Evolutionary conservation across 2,888 invertebrate genomes (phyloP).

Genomic region (Leucoma salicis): DNA sequence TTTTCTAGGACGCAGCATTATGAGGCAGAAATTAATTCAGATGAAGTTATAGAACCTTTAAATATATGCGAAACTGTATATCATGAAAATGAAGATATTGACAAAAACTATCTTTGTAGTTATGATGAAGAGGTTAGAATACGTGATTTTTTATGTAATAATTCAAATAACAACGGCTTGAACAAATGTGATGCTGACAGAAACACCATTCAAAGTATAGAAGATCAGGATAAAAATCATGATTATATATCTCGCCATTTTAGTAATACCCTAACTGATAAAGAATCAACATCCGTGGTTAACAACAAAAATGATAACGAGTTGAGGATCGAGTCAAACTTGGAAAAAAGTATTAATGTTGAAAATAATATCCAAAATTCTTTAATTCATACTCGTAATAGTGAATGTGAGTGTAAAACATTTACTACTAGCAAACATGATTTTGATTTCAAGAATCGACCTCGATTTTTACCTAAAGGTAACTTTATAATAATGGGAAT

Average conservation of each 20-base stretch:
- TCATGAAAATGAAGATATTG: conserved; percentile 10
- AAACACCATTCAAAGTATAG: not conserved
- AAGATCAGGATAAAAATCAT: not conserved
- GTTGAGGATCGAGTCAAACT: no score
- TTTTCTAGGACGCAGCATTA: conserved; percentile 31
- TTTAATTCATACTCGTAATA: not conserved
- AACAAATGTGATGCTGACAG: not conserved
- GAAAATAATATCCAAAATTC: not conserved
- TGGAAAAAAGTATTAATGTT: no score
- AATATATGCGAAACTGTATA: conserved; percentile 46
- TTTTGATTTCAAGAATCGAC: conserved; percentile 66
- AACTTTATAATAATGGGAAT: conserved; percentile 3
- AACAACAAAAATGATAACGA: no score
- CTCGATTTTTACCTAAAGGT: conserved; percentile 83
- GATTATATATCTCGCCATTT: conserved; percentile 38
- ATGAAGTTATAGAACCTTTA: conserved; percentile 36
- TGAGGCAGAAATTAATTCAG: not conserved
- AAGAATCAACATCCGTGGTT: not conserved
- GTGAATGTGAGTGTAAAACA: not conserved
- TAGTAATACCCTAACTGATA: conserved; percentile 5
- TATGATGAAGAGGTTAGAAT: conserved; percentile 11
- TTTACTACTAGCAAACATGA: conserved; percentile 17
- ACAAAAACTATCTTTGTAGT: conserved; percentile 17
- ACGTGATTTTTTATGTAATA: conserved; percentile 17
- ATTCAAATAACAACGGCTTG: not conserved